Percentiles rank a stretch among this genome's conserved stretches.
phyloP scores from a whole-genome alignment of 2,888 invertebrate genomes.

The Diogma glabrata region DNA sequence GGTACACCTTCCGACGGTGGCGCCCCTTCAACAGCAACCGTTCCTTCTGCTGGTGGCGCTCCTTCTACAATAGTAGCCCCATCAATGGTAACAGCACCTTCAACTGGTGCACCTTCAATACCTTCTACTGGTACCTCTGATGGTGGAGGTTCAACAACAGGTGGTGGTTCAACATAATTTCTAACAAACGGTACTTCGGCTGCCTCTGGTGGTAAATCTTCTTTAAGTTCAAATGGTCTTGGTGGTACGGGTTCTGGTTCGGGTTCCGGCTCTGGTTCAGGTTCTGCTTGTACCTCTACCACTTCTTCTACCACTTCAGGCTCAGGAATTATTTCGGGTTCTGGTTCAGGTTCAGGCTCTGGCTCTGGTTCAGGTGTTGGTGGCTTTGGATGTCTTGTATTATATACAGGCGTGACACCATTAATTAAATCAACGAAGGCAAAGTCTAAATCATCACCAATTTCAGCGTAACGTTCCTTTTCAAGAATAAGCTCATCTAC shows the following conservation, averaged over 20 bases:
- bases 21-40: constrained; percentile 26
- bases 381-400: constrained; percentile 35
- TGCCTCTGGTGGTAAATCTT: constrained; percentile 37
- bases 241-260: constrained; percentile 35
- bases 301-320: constrained; percentile 23
- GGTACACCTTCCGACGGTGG: constrained; percentile 29
- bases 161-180: constrained; percentile 36
- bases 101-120: constrained; percentile 25
- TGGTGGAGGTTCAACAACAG: constrained; percentile 28
- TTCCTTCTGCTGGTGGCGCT: constrained; percentile 26
- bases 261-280: constrained; percentile 3
- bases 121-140: constrained; percentile 27
- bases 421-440: constrained; percentile 77
- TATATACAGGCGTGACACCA: constrained; percentile 41
- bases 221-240: constrained; percentile 36
- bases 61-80: constrained; percentile 29
- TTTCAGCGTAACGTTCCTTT: constrained; percentile 85
- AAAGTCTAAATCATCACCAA: constrained; percentile 86
- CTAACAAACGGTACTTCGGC: constrained; percentile 37
- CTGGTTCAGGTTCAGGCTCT: constrained; percentile 31
- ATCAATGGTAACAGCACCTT: constrained; percentile 21
- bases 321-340: constrained; percentile 23
- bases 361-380: constrained; percentile 30
- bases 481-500: constrained; percentile 75
- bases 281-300: constrained; percentile 22